Evolutionary conservation across 2,797 vertebrate species (phyloP).

Genomic region (Poecilia wingei): DNA sequence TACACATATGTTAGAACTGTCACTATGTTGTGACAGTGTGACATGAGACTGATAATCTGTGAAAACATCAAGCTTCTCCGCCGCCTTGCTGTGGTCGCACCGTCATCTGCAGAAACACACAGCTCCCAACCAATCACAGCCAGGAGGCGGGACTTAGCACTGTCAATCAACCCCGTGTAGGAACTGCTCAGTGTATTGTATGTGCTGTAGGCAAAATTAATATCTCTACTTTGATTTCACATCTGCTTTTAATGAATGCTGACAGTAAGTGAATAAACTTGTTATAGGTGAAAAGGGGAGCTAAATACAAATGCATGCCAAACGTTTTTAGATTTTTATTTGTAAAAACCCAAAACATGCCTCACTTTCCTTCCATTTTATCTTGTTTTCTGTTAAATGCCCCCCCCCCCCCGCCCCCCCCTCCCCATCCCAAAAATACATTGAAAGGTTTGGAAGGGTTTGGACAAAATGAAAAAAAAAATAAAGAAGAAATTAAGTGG

Average conservation of each 20-base stretch:
- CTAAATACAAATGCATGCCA: background rate
- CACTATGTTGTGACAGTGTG: too few relatives aligned
- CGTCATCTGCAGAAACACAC: too few relatives aligned
- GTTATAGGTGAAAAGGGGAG: background rate
- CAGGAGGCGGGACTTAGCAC: too few relatives aligned
- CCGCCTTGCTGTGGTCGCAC: too few relatives aligned
- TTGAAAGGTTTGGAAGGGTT: background rate
- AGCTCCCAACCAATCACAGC: too few relatives aligned
- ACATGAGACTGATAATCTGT: too few relatives aligned
- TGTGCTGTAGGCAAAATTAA: background rate
- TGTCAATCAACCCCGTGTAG: too few relatives aligned
- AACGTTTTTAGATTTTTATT: background rate
- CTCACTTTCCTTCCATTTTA: background rate
- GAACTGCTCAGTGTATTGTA: background rate
- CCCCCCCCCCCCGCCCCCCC: accelerated
- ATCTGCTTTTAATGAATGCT: background rate
- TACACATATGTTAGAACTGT: too few relatives aligned
- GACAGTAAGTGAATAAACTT: background rate
- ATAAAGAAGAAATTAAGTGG: background rate
- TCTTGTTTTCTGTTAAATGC: background rate
- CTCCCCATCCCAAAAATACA: background rate
- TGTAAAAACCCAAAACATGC: background rate
- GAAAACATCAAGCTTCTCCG: too few relatives aligned
- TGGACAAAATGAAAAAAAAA: background rate
- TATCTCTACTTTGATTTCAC: background rate